Evolutionary conservation across 2,113 vertebrate genomes (phyloP).

Genomic region (Labeo rohita): DNA sequence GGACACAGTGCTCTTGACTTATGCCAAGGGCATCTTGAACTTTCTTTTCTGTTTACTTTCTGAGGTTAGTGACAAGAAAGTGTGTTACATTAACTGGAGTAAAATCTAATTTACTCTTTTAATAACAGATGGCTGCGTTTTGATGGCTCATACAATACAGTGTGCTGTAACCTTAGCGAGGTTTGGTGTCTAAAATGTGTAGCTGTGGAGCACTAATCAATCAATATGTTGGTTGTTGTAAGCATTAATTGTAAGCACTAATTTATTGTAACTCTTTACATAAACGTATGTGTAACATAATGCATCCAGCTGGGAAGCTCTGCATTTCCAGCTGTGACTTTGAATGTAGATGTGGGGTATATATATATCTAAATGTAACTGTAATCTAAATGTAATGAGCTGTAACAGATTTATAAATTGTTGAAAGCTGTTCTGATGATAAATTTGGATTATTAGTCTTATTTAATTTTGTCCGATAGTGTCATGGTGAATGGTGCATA

Average conservation of each 20-base stretch:
- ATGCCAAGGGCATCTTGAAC: neutral
- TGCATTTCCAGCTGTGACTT: neutral
- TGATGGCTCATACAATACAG: neutral
- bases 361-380: no score
- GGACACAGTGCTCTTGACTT: constrained; percentile 20
- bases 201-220: neutral
- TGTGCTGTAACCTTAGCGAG: neutral
- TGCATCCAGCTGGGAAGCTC: neutral
- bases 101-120: constrained; percentile 37
- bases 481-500: no score
- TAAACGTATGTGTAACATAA: neutral
- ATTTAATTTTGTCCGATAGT: no score
- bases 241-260: neutral
- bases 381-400: no score
- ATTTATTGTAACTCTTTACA: no score
- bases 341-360: neutral
- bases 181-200: neutral
- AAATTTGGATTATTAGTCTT: no score
- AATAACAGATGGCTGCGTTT: constrained; percentile 41
- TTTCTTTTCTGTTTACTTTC: constrained; percentile 4
- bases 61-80: neutral
- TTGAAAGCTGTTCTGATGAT: no score
- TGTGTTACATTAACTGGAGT: constrained; percentile 25
- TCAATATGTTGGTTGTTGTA: neutral
- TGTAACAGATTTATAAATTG: no score